Evolutionary conservation across 2,888 invertebrate species (phyloP).

Genomic region (Blastobasis adustella): DNA sequence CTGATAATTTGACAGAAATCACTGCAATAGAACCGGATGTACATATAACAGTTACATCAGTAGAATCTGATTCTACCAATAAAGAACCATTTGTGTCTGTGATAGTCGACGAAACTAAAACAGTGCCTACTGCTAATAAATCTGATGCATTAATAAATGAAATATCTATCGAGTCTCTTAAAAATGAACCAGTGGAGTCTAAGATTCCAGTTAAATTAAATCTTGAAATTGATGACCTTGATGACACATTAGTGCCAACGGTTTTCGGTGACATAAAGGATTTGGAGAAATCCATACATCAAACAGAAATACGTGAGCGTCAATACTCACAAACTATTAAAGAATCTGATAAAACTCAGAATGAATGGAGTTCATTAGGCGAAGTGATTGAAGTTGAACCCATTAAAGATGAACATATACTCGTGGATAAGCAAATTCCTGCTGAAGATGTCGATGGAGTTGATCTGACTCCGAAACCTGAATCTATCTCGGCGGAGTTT

Average conservation of each 20-base stretch:
- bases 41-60: too few relatives aligned
- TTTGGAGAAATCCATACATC: slow-evolving; percentile 25
- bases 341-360: slow-evolving; percentile 1
- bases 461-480: slow-evolving; percentile 16
- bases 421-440: background rate
- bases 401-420: background rate
- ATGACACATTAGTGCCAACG: slow-evolving; percentile 38
- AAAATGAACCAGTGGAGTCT: background rate
- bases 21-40: too few relatives aligned
- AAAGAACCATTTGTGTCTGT: too few relatives aligned
- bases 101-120: too few relatives aligned
- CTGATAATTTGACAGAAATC: too few relatives aligned
- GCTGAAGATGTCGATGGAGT: background rate
- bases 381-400: background rate
- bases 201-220: background rate
- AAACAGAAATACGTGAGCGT: slow-evolving; percentile 10
- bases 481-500: slow-evolving; percentile 17
- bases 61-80: too few relatives aligned
- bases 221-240: slow-evolving; percentile 31
- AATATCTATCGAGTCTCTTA: background rate
- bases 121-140: too few relatives aligned
- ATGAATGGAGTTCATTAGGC: background rate
- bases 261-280: slow-evolving; percentile 41
- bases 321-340: background rate
- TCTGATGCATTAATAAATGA: background rate